phyloP scores from a whole-genome alignment of 2,113 vertebrate genomes.

The Anoura caudifer region DNA sequence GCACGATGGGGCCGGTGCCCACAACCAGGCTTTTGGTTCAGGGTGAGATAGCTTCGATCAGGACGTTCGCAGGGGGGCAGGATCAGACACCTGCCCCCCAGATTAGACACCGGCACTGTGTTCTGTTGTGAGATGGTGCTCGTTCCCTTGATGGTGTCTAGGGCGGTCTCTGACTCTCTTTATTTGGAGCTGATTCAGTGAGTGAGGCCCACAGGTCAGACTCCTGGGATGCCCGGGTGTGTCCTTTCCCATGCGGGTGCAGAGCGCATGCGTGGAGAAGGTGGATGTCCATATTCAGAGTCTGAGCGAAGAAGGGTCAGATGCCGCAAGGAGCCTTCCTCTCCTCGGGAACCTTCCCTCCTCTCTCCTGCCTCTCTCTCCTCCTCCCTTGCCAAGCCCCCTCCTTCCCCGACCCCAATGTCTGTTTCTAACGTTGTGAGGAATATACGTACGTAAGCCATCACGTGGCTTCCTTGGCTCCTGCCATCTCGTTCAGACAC shows the following conservation, averaged over 20 bases:
- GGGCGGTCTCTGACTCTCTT: not conserved
- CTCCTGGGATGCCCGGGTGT: fast-evolving
- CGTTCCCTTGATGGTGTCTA: not conserved
- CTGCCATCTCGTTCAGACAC: too few relatives aligned
- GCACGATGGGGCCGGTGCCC: not conserved
- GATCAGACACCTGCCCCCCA: not conserved
- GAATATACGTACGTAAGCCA: fast-evolving
- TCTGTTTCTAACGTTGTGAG: not conserved
- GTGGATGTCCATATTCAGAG: fast-evolving
- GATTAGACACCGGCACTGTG: fast-evolving
- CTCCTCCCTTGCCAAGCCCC: too few relatives aligned
- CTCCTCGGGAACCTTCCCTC: fast-evolving
- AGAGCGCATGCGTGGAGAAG: fast-evolving
- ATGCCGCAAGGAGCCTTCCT: too few relatives aligned
- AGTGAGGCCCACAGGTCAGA: not conserved
- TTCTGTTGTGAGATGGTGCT: not conserved
- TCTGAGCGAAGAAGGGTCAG: fast-evolving
- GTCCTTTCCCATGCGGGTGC: not conserved
- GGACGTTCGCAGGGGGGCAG: not conserved
- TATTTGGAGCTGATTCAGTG: not conserved
- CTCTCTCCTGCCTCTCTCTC: fast-evolving
- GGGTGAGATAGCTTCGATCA: not conserved
- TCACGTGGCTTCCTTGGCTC: too few relatives aligned
- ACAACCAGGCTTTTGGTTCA: not conserved
- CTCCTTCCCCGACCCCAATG: fast-evolving